A percentile compares a stretch with the other conserved stretches of the same genome.
phyloP scores from a whole-genome alignment of 2,888 invertebrate species.

The Cephus runcator region DNA sequence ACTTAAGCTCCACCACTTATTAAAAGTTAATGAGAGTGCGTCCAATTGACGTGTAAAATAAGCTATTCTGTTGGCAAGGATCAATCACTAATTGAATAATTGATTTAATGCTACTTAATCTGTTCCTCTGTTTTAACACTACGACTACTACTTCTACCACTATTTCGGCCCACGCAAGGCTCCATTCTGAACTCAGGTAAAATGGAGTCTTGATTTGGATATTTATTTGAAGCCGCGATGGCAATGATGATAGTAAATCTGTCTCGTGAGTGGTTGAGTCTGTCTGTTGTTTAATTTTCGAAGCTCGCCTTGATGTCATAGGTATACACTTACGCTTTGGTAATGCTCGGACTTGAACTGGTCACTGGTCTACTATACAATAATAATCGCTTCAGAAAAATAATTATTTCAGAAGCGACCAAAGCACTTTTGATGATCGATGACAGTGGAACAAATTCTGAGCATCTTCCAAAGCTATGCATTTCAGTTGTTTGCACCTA shows the following conservation, averaged over 20 bases:
- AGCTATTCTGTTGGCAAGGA: conserved; percentile 22
- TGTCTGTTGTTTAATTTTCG: conserved; percentile 50
- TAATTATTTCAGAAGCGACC: not conserved
- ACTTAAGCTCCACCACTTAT: conserved; percentile 56
- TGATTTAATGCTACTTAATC: conserved; percentile 41
- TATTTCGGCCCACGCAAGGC: conserved; percentile 80
- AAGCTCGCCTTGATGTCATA: conserved; percentile 40
- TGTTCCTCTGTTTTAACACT: conserved; percentile 62
- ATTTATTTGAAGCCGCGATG: conserved; percentile 46
- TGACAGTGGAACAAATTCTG: not conserved
- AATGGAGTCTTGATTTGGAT: conserved; percentile 72
- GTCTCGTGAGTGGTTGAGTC: conserved; percentile 61
- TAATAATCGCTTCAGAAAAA: not conserved
- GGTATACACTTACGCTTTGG: not conserved
- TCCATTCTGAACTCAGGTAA: conserved; percentile 86
- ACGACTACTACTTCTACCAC: conserved; percentile 58
- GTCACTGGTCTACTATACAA: not conserved
- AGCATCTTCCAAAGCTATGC: not conserved
- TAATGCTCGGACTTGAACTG: not conserved
- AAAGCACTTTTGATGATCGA: not conserved
- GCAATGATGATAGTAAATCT: conserved; percentile 54
- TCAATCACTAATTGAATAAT: conserved; percentile 25
- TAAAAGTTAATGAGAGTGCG: conserved; percentile 25
- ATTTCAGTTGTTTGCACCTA: not conserved
- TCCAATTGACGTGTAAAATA: conserved; percentile 23